A percentile compares a stretch with the other conserved stretches of the same genome.
phyloP scores from a whole-genome alignment of 2,888 invertebrate species.

The Scaptomyza caliginosa region DNA sequence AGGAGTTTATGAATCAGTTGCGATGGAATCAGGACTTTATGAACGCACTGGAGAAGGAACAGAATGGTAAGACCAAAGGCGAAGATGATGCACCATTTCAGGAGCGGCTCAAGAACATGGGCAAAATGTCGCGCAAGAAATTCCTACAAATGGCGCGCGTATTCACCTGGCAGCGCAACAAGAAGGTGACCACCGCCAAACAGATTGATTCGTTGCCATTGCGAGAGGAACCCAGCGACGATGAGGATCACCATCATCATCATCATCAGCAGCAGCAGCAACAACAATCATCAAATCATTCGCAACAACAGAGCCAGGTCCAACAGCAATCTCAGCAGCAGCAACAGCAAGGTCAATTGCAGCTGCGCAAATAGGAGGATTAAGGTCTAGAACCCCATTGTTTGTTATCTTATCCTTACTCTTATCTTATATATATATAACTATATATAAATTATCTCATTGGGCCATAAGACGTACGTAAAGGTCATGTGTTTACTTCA shows the following conservation, averaged over 20 bases:
- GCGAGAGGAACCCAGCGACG: slow-evolving; percentile 87
- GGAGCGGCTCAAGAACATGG: slow-evolving; percentile 92
- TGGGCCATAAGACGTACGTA: slow-evolving; percentile 62
- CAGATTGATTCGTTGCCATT: slow-evolving; percentile 86
- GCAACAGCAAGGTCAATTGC: slow-evolving; percentile 67
- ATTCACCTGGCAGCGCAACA: slow-evolving; percentile 88
- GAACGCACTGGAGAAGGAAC: slow-evolving; percentile 91
- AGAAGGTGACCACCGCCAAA: slow-evolving; percentile 84
- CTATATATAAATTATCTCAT: slow-evolving; percentile 46
- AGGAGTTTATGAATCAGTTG: slow-evolving; percentile 94
- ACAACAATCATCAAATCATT: slow-evolving; percentile 40
- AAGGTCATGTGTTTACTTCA: slow-evolving; percentile 40
- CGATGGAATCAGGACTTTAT: slow-evolving; percentile 94
- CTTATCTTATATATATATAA: slow-evolving; percentile 43
- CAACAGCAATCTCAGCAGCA: slow-evolving; percentile 54
- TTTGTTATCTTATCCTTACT: slow-evolving; percentile 67
- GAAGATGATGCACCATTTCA: slow-evolving; percentile 89
- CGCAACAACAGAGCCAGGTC: slow-evolving; percentile 41
- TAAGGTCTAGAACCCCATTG: slow-evolving; percentile 35
- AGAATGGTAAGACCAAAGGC: slow-evolving; percentile 85
- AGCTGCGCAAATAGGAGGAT: slow-evolving; percentile 70
- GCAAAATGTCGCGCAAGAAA: slow-evolving; percentile 92
- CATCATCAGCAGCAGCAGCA: slow-evolving; percentile 81
- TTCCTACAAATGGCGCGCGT: slow-evolving; percentile 91
- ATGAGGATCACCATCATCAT: slow-evolving; percentile 85